Base-by-base conservation (phyloP, 2,797 vertebrate species). In the Falco naumanni region DNA sequence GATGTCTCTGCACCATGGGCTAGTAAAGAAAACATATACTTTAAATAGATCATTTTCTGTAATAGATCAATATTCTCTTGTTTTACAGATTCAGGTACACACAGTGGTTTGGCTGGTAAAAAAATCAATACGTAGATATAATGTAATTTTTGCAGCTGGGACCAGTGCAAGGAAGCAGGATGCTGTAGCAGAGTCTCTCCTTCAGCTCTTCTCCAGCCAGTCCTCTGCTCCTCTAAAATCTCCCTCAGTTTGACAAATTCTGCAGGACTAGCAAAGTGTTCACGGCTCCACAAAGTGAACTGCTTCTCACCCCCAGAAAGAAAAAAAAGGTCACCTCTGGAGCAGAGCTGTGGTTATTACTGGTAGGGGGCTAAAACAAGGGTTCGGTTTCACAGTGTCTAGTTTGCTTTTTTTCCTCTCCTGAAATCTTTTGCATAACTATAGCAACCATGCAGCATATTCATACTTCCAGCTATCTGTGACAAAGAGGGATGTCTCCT, bases 1-100 rank as follows among this genome's bases (percentile, higher is more conserved):
- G 7, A 50, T 74, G 22, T 37, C 10, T 60, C 48, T 89, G 41
- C 34, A 82, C 18, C 26, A 10, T 45, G 53, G 16, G 37, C 29
- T 61, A 68, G 53, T 68, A 93, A 92, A 71, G 37, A 93, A 57
- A 93, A 80, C 4, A 90, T 48, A 76, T 87, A 63, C 29, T 80
- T 93, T 87, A 89, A 94, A 94, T 69, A 90, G 74, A 91, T 91
- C 4, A 83, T 93, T 92, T 94, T 94, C 86, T 85, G 83, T 91
- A 89, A 92, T 80, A 87, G 86, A 93, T 94, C 88, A 90, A 92
- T 93, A 95, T 54, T 94, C 77, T 48, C 48, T 66, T 76, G 63
- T 88, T 91, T 96, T 91, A 93, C 83, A 94, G 89, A 78, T 95
- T 89, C 82, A 89, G 77, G 66, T 87, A 91, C 57, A 72, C 61